A percentile compares a stretch with the other conserved stretches of the same genome.
phyloP scores from a whole-genome alignment of 2,888 invertebrate genomes.

The Andricus curvator region DNA sequence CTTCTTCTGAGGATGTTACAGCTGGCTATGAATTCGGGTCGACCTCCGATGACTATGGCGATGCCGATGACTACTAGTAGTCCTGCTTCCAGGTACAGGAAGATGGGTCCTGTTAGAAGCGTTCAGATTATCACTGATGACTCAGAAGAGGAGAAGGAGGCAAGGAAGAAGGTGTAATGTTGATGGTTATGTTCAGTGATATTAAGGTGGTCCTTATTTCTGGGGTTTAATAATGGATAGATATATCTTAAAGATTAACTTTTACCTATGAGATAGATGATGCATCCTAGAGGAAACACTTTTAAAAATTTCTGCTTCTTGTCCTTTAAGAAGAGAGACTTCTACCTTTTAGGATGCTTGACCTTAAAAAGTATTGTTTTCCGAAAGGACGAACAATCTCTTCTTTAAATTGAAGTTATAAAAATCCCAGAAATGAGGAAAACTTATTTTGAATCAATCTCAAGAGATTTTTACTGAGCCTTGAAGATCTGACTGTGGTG shows the following conservation, averaged over 20 bases:
- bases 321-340: too few relatives aligned
- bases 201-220: background rate
- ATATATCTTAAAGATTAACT: too few relatives aligned
- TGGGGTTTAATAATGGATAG: background rate
- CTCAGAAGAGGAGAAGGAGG: conserved; percentile 73
- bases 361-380: background rate
- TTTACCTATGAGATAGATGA: too few relatives aligned
- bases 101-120: conserved; percentile 82
- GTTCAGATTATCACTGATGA: conserved; percentile 87
- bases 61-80: conserved; percentile 72
- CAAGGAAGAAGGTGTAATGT: conserved; percentile 68
- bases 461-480: too few relatives aligned
- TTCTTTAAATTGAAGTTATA: background rate
- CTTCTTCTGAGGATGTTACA: conserved; percentile 86
- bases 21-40: conserved; percentile 84
- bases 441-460: too few relatives aligned
- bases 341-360: too few relatives aligned
- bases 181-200: background rate
- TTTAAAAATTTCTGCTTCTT: too few relatives aligned
- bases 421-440: background rate
- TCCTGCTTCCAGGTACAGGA: conserved; percentile 78
- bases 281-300: too few relatives aligned
- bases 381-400: background rate
- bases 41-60: conserved; percentile 68
- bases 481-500: background rate